These are phyloP conservation scores for Melanaphis sacchari DNA, from an alignment of 1,140 invertebrate genomes.

Conservation along the genomic window DNA sequence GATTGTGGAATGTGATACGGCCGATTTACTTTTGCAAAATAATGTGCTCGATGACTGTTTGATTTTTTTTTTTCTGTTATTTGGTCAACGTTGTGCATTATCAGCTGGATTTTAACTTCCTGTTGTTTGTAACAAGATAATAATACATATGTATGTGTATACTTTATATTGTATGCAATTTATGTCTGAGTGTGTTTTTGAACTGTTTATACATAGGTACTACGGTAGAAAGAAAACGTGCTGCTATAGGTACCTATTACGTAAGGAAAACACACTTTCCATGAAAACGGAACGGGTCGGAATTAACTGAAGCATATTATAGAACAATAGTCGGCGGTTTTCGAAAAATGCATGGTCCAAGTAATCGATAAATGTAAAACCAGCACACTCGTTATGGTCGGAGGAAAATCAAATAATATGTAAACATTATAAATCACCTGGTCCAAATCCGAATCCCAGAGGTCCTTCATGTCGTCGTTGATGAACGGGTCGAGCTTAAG, in stretches of 20 bases:
- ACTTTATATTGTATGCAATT: not conserved
- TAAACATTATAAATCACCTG: slow-evolving; percentile 53
- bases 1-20: not conserved
- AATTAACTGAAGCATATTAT: not conserved
- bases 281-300: not conserved
- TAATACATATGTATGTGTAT: not conserved
- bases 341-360: not conserved
- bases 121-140: not conserved
- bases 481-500: slow-evolving; percentile 51
- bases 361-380: not conserved
- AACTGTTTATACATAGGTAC: not conserved
- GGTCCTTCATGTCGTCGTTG: slow-evolving; percentile 57
- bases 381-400: not conserved
- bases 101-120: slow-evolving; percentile 26
- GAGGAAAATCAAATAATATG: not conserved
- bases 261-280: not conserved
- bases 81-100: not conserved
- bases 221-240: not conserved
- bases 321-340: not conserved
- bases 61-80: not conserved
- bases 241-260: not conserved
- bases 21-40: slow-evolving; percentile 35
- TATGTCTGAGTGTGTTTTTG: not conserved
- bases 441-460: slow-evolving; percentile 59
- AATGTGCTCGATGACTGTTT: slow-evolving; percentile 1